Percentiles rank a stretch among this genome's conserved stretches.
These are phyloP conservation scores for Agonum fuliginosum DNA, from an alignment of 2,888 invertebrate species.

Conservation along the genomic window DNA sequence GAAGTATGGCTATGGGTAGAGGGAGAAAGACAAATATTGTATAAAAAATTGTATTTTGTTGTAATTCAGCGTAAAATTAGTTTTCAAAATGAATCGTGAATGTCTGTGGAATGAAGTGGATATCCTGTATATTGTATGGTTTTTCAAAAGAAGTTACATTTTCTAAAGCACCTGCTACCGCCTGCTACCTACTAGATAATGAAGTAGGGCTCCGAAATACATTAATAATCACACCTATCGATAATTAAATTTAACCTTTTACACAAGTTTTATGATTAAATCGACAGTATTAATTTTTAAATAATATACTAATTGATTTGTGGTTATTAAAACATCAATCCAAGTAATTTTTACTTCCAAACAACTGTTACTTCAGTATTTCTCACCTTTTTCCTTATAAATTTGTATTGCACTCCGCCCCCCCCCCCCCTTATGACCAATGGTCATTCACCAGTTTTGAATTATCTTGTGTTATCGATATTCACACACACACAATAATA, in stretches of 20 bases:
- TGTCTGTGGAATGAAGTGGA: neutral
- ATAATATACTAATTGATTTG: neutral
- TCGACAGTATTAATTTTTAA: neutral
- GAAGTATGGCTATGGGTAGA: too few species aligned
- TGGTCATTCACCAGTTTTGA: too few species aligned
- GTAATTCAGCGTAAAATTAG: constrained; percentile 12
- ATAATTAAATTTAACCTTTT: constrained; percentile 24
- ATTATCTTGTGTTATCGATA: too few species aligned
- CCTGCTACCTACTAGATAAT: too few species aligned
- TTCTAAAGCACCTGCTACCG: constrained; percentile 1
- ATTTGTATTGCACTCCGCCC: too few species aligned
- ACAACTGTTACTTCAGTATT: too few species aligned
- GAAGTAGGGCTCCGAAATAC: constrained; percentile 2
- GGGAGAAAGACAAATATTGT: too few species aligned
- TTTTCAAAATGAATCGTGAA: neutral
- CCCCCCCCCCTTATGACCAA: too few species aligned
- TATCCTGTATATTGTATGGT: constrained; percentile 27
- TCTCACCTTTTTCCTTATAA: too few species aligned
- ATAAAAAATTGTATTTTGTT: too few species aligned
- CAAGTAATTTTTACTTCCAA: too few species aligned
- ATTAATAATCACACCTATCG: constrained; percentile 15
- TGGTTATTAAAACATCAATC: constrained; percentile 2
- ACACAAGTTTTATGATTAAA: neutral
- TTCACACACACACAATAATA: too few species aligned
- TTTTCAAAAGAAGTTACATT: constrained; percentile 4